Percentiles rank a stretch among this genome's conserved stretches.
phyloP scores from a whole-genome alignment of 2,888 invertebrate genomes.

The Drosophila paramelanica region DNA sequence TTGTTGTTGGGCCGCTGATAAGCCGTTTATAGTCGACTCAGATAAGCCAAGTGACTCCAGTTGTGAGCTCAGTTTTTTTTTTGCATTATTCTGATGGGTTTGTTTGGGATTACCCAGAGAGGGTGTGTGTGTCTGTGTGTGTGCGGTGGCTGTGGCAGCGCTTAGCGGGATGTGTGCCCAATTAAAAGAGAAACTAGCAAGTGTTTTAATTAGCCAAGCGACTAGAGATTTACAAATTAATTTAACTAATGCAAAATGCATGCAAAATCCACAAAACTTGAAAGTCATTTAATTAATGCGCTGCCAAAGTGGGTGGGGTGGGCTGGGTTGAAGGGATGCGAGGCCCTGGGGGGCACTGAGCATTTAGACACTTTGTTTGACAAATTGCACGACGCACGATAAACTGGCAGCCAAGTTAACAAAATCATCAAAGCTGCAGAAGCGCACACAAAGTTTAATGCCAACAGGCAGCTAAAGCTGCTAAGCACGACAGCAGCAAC shows the following conservation, averaged over 20 bases:
- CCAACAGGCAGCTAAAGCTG: constrained; percentile 65
- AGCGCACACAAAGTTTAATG: constrained; percentile 62
- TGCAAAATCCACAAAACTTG: constrained; percentile 58
- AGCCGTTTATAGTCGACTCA: constrained; percentile 55
- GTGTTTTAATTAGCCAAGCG: constrained; percentile 49
- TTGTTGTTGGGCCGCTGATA: constrained; percentile 51
- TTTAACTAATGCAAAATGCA: constrained; percentile 67
- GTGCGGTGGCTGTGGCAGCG: constrained; percentile 23
- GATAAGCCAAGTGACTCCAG: constrained; percentile 40
- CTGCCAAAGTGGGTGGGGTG: neutral
- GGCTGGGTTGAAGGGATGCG: neutral
- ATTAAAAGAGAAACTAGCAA: constrained; percentile 44
- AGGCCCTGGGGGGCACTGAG: constrained; percentile 12
- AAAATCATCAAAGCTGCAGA: constrained; percentile 73
- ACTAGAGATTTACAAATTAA: constrained; percentile 68
- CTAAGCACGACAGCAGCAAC: constrained; percentile 46
- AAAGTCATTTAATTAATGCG: constrained; percentile 74
- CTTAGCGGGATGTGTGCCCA: constrained; percentile 49
- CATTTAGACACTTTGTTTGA: constrained; percentile 81
- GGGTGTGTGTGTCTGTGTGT: constrained; percentile 1
- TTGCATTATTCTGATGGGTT: constrained; percentile 24
- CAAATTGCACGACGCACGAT: constrained; percentile 73
- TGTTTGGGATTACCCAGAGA: neutral
- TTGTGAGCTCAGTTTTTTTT: constrained; percentile 7
- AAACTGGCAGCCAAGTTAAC: constrained; percentile 62